Base-by-base conservation (phyloP, 2,888 invertebrate species). In the Chaetoderma sp. region DNA sequence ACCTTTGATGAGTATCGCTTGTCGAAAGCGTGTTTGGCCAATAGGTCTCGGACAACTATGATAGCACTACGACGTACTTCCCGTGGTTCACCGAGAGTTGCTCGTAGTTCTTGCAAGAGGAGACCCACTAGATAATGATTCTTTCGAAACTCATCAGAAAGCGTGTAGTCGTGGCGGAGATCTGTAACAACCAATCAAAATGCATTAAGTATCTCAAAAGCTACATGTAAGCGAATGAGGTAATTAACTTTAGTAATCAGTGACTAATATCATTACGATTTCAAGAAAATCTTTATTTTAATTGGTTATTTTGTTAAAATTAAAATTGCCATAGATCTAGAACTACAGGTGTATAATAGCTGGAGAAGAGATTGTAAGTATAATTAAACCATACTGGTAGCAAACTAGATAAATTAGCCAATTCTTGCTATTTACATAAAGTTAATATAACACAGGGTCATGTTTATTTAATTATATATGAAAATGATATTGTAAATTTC, bases 21-120 rank as follows among this genome's bases (percentile, higher is more conserved):
- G 86, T 98, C 98, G 81, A 95, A 90, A 80, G 96, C 94, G 86
- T 98, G 98, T 85, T 98, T 98, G 8, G 95, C 95, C 75, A 98
- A 88, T 68, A 96, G 88, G 85, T 95, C 94, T 66, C 96, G 90
- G 25, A 98, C 88, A 16, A 94, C 92, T 39, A 89, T 88, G 67
- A 98, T 89, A 0, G 96, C 95, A 54, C 91, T 89, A 69, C 93
- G 92, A 1, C 97, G 90, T 73, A 95, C 92, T 69, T 93, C 92
- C 0, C 92, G 90, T 23, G 94, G 91, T 86, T 96, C 95, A 73
- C 93, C 93, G 5, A 98, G 89, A 0, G 96, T 93, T 59, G 91
- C 90, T 83, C 93, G 92, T 6, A 96, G 91, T 89, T 98, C 96
- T 87, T 94, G 93, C 74, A 98, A 88, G 67, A 98, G 87, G 52